Conservation (phyloP, 64 coral and sea anemone species). For the Montipora cactus region DNA sequence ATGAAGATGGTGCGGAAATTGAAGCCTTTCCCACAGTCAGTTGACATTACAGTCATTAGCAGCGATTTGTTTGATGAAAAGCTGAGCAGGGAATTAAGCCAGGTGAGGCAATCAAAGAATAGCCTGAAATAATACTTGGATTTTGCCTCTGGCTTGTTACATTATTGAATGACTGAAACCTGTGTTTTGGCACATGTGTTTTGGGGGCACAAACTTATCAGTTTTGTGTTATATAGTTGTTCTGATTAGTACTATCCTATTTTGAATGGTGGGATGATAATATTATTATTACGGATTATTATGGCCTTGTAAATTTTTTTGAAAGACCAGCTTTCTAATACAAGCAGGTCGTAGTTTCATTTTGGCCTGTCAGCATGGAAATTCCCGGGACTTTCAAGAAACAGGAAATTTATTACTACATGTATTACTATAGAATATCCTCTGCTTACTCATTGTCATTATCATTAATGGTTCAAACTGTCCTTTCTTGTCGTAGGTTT, state of each 20-base stretch:
- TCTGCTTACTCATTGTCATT: not conserved
- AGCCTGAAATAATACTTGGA: not conserved
- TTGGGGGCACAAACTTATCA: no score
- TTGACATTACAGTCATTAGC: conserved; percentile 69
- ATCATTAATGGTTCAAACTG: not conserved
- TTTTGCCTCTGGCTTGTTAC: not conserved
- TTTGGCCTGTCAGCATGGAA: no score
- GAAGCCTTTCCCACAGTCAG: conserved; percentile 87
- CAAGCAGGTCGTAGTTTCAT: no score
- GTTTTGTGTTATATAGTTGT: no score
- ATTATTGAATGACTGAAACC: no score
- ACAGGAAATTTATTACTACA: not conserved
- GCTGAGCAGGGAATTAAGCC: conserved; percentile 59
- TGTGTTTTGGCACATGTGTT: no score
- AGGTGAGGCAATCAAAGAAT: conserved; percentile 39
- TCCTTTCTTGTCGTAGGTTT: conserved; percentile 49
- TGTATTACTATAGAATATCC: not conserved
- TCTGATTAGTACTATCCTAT: no score
- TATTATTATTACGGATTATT: no score
- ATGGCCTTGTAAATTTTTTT: no score
- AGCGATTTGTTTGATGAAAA: conserved; percentile 80
- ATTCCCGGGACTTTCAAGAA: no score
- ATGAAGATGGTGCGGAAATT: conserved; percentile 79
- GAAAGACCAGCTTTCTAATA: no score
- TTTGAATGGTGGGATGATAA: no score